Conservation (phyloP, 2,888 invertebrate species). For the Micoletzkya japonica region DNA sequence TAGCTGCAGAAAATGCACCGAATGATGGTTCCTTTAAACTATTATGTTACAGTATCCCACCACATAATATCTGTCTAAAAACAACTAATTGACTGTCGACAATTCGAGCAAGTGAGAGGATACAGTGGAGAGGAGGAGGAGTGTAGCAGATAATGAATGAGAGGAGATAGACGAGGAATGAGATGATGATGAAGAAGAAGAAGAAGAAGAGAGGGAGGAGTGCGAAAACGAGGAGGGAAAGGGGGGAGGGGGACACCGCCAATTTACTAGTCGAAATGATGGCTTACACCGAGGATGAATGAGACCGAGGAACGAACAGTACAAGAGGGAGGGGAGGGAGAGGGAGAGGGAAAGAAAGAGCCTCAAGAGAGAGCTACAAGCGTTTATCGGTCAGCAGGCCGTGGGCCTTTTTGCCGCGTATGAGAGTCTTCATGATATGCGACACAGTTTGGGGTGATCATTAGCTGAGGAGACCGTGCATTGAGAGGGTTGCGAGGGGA, state of each 20-base stretch:
- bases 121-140: not conserved
- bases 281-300: not conserved
- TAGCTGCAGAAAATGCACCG: no score
- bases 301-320: not conserved
- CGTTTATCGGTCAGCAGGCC: no score
- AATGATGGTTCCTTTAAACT: no score
- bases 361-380: not conserved
- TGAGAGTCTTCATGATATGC: no score
- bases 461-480: no score
- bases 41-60: no score
- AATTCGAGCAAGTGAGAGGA: not conserved
- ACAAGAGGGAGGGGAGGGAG: slow-evolving; percentile 5
- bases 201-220: not conserved
- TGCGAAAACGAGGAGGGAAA: not conserved
- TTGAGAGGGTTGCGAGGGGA: no score
- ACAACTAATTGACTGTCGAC: no score
- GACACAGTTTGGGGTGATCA: no score
- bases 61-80: no score
- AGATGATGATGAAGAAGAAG: not conserved
- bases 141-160: not conserved
- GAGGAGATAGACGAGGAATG: not conserved
- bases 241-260: not conserved
- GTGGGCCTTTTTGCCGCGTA: no score
- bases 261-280: not conserved
- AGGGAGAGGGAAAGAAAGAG: not conserved